Base-by-base conservation (phyloP, 2,888 invertebrate species). In the Callyntrura sp. region DNA sequence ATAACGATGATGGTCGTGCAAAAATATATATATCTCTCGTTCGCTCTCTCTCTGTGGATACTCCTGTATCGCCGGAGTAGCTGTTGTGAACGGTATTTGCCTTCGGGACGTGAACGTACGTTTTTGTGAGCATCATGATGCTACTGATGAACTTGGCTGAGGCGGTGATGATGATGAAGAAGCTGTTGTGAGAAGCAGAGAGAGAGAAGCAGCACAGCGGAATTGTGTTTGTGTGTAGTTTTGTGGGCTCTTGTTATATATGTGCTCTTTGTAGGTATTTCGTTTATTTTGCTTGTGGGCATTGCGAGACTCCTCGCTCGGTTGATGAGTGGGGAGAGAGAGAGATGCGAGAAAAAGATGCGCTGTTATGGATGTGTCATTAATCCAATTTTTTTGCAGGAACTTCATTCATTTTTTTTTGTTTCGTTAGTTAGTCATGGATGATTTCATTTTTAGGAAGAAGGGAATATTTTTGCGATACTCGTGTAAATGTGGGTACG, bases 361-460 rank as follows among this genome's bases (percentile, higher is more conserved):
- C 48, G 60, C 17, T 81, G 57, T 70, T 73, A 76, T 76, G 57
- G 79, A 35, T 85, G 55, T 76, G 78, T 85, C 78, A 76, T 85
- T 85, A 85, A 85, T 85, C 85, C 76, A 85, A 85, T 85, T 85
- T 73, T 65, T 82, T 82, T 48, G 65, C 35, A 82, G 48, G 82
- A 62, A 17, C 35, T 84, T 51, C 70, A 73, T 73, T 84, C 83
- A 65, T 82, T 55, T 28, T 68, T 14, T 62, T 57, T 9, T 51
- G 11, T 51, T 51, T 17, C 2, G 23, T 62, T 62, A 25, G 68
- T 68, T 45, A 70, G 70, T 70, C 70, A 76, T 48, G 73, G 73
- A 76, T 83, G 68, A 83, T 83, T 83, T 83, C 83, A 83, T 68
- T 48, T n/a, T 70, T 62, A 45, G 25, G 35, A 43, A 12, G 62